phyloP scores from a whole-genome alignment of 2,113 vertebrate species.

The Paramormyrops kingsleyae region DNA sequence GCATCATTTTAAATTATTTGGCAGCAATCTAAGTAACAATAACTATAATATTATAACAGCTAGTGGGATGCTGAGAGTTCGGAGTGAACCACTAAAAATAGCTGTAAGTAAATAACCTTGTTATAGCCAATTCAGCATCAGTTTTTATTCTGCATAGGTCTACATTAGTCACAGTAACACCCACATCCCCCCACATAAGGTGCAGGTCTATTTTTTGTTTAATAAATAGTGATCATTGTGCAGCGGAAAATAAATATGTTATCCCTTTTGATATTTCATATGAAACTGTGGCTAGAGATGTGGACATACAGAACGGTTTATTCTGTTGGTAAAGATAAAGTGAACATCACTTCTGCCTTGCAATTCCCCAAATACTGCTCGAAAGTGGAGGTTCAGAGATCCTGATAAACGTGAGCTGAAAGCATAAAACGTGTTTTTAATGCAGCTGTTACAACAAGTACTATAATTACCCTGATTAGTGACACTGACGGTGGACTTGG shows the following conservation, averaged over 20 bases:
- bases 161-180: background rate
- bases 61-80: background rate
- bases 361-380: background rate
- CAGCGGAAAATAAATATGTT: background rate
- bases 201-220: background rate
- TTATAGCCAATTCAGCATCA: background rate
- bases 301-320: background rate
- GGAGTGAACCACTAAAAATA: background rate
- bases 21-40: background rate
- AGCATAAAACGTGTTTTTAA: background rate
- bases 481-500: background rate
- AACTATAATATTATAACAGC: background rate
- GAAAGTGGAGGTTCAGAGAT: background rate
- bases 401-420: background rate
- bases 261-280: background rate
- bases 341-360: background rate
- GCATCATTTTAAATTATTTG: background rate
- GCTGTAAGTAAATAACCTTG: background rate
- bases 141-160: background rate
- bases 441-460: constrained; percentile 6
- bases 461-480: constrained; percentile 5
- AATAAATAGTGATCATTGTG: background rate
- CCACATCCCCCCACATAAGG: background rate
- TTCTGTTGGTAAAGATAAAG: background rate
- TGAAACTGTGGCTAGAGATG: background rate